Evolutionary conservation across 2,797 vertebrate species (phyloP), one percentile per base, ranked within the genome.

Genomic region (Microctenopoma stevenorrisi): DNA sequence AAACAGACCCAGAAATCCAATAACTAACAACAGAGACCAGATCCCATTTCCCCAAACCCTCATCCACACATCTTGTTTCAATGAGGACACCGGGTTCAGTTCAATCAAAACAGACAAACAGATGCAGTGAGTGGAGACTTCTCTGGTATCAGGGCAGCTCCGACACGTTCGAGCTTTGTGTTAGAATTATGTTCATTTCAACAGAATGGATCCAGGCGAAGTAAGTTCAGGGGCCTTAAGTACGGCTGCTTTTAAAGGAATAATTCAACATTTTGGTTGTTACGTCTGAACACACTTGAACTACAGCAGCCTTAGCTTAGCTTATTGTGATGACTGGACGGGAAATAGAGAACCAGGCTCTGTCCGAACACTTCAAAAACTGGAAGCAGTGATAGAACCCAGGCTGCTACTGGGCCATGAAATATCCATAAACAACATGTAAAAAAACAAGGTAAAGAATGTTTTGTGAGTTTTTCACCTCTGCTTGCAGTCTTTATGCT

Each of bases 61-160:
- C 59, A 72, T 38, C 70, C 56, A 37, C 74, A 82, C 80, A 80
- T 22, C 53, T 74, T 84, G 75, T 75, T 82, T 16, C 64, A 75
- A 61, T 82, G 83, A 81, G 74, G 44, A 65, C 38, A 46, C 12
- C 8, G 30, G 38, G 52, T 51, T 48, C 49, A n/a, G 30, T 47
- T 67, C n/a, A 56, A 71, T 53, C 26, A 15, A 42, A 77, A 68
- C 79, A 78, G 49, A 60, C 61, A 73, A 62, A 78, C 83, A 82
- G 60, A 82, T 63, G 74, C 76, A 70, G 72, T 18, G 22, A 1
- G 28, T 35, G 55, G 33, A 51, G 46, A 12, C 35, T 54, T 59
- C 44, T 60, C 47, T 52, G 66, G 26, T 38, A 33, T 62, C 25
- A 9, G 22, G 13, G 28, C 2, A 14, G 48, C 33, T 35, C 7